Evolutionary conservation across 2,797 vertebrate genomes (phyloP).

Genomic region (Oceanodroma leucorhoa): DNA sequence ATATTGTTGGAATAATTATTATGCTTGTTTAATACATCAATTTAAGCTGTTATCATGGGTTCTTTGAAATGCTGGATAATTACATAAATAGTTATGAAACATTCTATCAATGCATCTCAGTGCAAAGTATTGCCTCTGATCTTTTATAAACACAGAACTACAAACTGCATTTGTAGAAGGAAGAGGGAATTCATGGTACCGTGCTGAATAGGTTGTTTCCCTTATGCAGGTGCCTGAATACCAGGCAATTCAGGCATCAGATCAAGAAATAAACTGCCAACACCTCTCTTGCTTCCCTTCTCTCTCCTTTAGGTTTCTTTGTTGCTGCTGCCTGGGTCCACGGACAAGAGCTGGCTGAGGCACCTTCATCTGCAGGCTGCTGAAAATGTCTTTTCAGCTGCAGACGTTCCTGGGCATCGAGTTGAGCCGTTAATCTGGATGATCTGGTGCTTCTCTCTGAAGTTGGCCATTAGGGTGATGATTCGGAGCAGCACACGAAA

Average conservation of each 20-base stretch:
- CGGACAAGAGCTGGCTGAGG: too few species aligned
- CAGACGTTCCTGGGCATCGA: background rate
- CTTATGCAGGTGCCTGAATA: background rate
- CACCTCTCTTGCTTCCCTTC: background rate
- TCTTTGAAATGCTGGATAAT: conserved; percentile 71
- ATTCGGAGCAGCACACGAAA: background rate
- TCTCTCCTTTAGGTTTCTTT: fast-evolving
- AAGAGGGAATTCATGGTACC: background rate
- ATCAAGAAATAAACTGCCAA: background rate
- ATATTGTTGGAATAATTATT: conserved; percentile 71
- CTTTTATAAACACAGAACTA: conserved; percentile 23
- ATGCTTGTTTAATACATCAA: conserved; percentile 67
- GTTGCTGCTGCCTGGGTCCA: background rate
- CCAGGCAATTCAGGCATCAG: background rate
- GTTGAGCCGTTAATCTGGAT: fast-evolving
- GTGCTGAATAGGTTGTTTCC: background rate
- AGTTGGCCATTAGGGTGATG: background rate
- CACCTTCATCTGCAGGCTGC: background rate
- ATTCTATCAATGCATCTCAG: conserved; percentile 29
- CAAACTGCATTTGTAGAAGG: conserved; percentile 24
- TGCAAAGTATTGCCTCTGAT: conserved; percentile 35
- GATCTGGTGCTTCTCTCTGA: background rate
- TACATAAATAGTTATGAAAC: conserved; percentile 74
- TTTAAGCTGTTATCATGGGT: conserved; percentile 66
- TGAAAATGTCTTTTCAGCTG: background rate